phyloP scores from a whole-genome alignment of 2,797 vertebrate species.

The Urophycis tenuis region DNA sequence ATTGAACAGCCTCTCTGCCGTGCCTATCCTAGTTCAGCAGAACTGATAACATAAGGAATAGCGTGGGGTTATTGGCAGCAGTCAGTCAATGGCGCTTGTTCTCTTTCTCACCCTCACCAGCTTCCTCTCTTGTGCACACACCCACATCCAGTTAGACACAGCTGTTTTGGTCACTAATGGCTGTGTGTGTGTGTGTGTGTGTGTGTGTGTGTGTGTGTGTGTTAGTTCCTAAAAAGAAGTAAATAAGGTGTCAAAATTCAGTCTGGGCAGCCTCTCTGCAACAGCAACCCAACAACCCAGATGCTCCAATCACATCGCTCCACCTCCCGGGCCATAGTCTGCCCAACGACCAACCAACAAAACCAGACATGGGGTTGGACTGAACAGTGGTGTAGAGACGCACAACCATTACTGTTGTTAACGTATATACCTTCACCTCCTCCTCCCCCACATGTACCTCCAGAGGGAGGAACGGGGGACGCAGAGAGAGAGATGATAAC shows the following conservation, averaged over 20 bases:
- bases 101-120: background rate
- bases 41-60: background rate
- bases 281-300: conserved; percentile 42
- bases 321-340: conserved; percentile 36
- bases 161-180: conserved; percentile 29
- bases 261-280: conserved; percentile 29
- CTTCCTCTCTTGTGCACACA: background rate
- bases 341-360: conserved; percentile 55
- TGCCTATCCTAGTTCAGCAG: too few species aligned
- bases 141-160: conserved; percentile 9
- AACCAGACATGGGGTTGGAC: conserved; percentile 55
- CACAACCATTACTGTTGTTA: conserved; percentile 55
- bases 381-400: conserved; percentile 52
- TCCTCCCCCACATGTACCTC: conserved; percentile 17
- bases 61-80: background rate
- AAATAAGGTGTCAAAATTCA: conserved; percentile 35
- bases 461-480: conserved; percentile 4
- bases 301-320: conserved; percentile 45
- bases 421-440: conserved; percentile 36
- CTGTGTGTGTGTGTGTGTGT: conserved; percentile 38
- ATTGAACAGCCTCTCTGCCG: too few species aligned
- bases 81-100: background rate
- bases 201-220: background rate
- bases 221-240: conserved; percentile 32
- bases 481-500: conserved; percentile 26